Evolutionary conservation across 35 echinoderm and acorn worm genomes (phyloP).

Genomic region (Holothuria glaberrima): DNA sequence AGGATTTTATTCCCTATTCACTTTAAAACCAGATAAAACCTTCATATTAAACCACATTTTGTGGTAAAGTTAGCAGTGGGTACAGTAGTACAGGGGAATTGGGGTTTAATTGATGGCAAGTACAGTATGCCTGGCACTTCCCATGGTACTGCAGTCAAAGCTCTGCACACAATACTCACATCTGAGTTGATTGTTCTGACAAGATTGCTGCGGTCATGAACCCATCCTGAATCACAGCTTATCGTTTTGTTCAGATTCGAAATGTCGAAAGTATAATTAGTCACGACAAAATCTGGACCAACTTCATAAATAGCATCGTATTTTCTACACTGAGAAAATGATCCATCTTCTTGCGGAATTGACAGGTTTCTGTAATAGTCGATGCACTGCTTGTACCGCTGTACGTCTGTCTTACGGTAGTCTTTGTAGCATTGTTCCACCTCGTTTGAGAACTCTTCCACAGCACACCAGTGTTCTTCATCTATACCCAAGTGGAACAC

Average conservation of each 20-base stretch:
- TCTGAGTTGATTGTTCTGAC: conserved; percentile 41
- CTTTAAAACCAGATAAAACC: too few relatives aligned
- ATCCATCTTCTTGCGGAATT: conserved; percentile 11
- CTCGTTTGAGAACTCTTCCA: conserved; percentile 34
- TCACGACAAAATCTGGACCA: background rate
- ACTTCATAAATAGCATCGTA: background rate
- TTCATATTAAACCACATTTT: too few relatives aligned
- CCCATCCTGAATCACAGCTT: conserved; percentile 8
- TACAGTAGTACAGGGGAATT: too few relatives aligned
- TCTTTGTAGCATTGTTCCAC: conserved; percentile 25
- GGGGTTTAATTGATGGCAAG: too few relatives aligned
- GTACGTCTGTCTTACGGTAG: conserved; percentile 1
- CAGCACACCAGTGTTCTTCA: conserved; percentile 88
- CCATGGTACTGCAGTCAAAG: too few relatives aligned
- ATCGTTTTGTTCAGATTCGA: background rate
- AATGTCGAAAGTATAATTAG: background rate
- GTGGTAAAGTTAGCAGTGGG: too few relatives aligned
- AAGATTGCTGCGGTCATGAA: conserved; percentile 26
- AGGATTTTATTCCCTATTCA: too few relatives aligned
- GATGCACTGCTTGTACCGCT: conserved; percentile 18
- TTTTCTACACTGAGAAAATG: conserved; percentile 9
- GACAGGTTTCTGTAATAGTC: background rate
- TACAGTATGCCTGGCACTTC: too few relatives aligned
- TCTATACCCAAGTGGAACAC: conserved; percentile 75
- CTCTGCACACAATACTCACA: conserved; percentile 17